Evolutionary conservation across 2,113 vertebrate genomes (phyloP).

Genomic region (Cebidichthys violaceus): DNA sequence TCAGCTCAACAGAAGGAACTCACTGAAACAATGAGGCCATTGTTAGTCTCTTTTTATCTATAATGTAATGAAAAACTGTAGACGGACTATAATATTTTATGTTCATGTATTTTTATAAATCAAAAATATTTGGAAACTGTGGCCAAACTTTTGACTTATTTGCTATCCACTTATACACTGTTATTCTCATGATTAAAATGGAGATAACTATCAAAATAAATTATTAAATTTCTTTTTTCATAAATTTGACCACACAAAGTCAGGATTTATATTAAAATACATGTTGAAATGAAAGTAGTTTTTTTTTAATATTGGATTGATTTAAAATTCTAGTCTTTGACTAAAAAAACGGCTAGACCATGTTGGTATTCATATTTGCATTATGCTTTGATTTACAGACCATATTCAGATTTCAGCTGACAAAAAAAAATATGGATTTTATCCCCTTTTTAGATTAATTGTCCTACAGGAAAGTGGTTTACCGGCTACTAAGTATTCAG

Average conservation of each 20-base stretch:
- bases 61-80: neutral
- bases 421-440: neutral
- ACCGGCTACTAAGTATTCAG: neutral
- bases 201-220: neutral
- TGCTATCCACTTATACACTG: too few species aligned
- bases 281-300: too few species aligned
- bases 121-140: neutral
- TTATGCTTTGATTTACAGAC: neutral
- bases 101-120: neutral
- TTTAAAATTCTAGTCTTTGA: neutral
- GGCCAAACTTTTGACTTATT: neutral
- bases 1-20: slow-evolving; percentile 3
- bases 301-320: neutral
- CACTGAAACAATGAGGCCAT: neutral
- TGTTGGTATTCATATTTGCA: neutral
- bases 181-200: neutral
- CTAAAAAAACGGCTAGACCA: neutral
- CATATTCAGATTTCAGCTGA: neutral
- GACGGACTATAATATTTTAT: neutral
- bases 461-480: neutral
- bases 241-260: too few species aligned
- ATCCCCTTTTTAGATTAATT: neutral
- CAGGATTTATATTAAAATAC: too few species aligned
- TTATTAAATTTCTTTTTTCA: too few species aligned
- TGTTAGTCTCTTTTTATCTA: slow-evolving; percentile 9